Evolutionary conservation across 2,888 invertebrate genomes (phyloP), one percentile per base, ranked within the genome.

Genomic region (Leptopilina syphax): DNA sequence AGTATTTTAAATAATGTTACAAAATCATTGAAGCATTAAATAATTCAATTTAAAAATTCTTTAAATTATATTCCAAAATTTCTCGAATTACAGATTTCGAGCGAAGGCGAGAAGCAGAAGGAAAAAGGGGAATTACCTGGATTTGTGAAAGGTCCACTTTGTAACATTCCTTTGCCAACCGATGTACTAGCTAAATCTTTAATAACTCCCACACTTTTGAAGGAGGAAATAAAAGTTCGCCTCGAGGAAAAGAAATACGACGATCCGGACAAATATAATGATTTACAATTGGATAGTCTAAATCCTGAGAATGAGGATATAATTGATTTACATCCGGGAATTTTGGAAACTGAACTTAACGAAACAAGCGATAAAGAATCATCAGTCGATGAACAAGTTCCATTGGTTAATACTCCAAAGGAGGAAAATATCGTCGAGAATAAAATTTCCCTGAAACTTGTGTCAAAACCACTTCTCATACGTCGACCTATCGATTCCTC

Each of bases 381-480:
- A 1, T 73, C 34, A 10, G 18, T 34, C 57, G 34, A 13, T 7
- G 57, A n/a, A 0, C n/a, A 7, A 27, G 9, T n/a, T 73, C 8
- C 8, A 34, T n/a, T n/a, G 1, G 0, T 10, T 0, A n/a, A 57
- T n/a, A n/a, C 18, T 12, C 68, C 60, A 77, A 70, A 12, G 8
- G 44, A 50, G 24, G 76, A 80, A 41, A 70, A 54, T 76, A 54
- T n/a, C 41, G 50, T 84, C 10, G 63, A 63, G 24, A 63, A 9
- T 8, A 76, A 47, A 63, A 83, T 85, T 7, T 80, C 85, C 4
- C 73, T 90, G 4, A 90, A 90, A 80, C 84, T 90, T 12, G 87
- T 90, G 18, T 88, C 91, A 2, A 90, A 91, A 63, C 90, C 90
- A 65, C 80, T 91, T 27, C 77, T 89, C 60, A 83, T 88, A 12